Base-by-base conservation (phyloP, 2,797 vertebrate species). In the Anniella stebbinsi region DNA sequence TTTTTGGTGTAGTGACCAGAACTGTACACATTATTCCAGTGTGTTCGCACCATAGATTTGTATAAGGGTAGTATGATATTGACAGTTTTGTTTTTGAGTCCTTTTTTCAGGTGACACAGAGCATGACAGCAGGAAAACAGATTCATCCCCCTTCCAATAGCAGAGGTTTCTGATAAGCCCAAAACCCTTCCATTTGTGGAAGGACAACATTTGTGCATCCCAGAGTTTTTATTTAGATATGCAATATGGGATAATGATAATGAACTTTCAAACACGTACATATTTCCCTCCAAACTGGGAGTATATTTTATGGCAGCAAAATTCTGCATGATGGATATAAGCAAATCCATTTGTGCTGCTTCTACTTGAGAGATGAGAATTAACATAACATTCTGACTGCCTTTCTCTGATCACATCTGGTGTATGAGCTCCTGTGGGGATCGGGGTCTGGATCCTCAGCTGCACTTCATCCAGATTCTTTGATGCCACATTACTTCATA, bases 381-480 rank as follows among this genome's bases (percentile, higher is more conserved):
- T 63, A 86, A 80, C 73, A 28, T 4, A 21, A 76, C 2, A 67
- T 80, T 80, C 80, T 54, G 72, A 54, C 17, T 36, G 36, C 0
- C 30, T 86, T 36, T 73, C 66, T 69, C 54, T 45, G 28, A 77
- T n/a, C 67, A 54, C 81, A 90, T 18, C 17, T 30, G 0, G 48
- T 36, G 17, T 38, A 67, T 48, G 28, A 63, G 54, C 45, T 81
- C 76, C 76, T 54, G 0, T 7, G n/a, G 90, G 86, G 48, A 80
- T 13, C 30, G 0, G 0, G 0, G 23, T 18, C 36, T 72, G 54
- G 0, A 25, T 90, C n/a, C 69, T 78, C 12, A 45, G 33, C 30
- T 91, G 30, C 36, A 45, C 48, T 70, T 72, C 18, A 1, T 8
- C 38, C 2, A 30, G 38, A 66, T 41, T 83, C 76, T 33, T 72